Evolutionary conservation across 2,797 vertebrate species (phyloP).

Genomic region (Poecile montanus): DNA sequence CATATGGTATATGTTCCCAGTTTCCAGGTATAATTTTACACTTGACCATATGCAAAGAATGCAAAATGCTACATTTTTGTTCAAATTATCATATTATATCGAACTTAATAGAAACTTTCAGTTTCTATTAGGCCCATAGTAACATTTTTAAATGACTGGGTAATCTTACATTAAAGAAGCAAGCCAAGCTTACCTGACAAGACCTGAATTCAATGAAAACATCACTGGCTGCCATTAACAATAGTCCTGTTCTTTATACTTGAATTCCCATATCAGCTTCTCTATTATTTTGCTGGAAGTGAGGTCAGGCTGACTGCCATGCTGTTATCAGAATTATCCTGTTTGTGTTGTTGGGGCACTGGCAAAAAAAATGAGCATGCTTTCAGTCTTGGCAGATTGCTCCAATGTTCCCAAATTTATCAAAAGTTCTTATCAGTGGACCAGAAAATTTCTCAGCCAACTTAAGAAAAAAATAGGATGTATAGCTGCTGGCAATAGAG

Average conservation of each 20-base stretch:
- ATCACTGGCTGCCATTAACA: background rate
- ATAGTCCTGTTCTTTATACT: background rate
- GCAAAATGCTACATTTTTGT: background rate
- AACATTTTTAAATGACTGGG: background rate
- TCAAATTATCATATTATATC: background rate
- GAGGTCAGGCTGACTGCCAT: background rate
- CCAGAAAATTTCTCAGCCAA: background rate
- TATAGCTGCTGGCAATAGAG: background rate
- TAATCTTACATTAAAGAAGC: background rate
- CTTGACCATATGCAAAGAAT: background rate
- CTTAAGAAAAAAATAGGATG: background rate
- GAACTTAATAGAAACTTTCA: background rate
- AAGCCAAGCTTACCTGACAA: background rate
- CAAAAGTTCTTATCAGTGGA: background rate
- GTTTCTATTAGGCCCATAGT: background rate
- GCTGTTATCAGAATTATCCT: background rate
- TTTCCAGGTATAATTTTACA: background rate
- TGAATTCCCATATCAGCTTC: background rate
- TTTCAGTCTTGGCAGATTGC: background rate
- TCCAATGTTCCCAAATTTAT: background rate
- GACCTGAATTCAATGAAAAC: background rate
- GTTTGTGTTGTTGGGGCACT: background rate
- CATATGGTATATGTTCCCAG: background rate
- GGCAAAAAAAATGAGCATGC: background rate
- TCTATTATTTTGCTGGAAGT: conserved; percentile 7